A percentile compares a stretch with the other conserved stretches of the same genome.
Evolutionary conservation across 2,113 vertebrate species (phyloP).

Genomic region (Diadophis punctatus): DNA sequence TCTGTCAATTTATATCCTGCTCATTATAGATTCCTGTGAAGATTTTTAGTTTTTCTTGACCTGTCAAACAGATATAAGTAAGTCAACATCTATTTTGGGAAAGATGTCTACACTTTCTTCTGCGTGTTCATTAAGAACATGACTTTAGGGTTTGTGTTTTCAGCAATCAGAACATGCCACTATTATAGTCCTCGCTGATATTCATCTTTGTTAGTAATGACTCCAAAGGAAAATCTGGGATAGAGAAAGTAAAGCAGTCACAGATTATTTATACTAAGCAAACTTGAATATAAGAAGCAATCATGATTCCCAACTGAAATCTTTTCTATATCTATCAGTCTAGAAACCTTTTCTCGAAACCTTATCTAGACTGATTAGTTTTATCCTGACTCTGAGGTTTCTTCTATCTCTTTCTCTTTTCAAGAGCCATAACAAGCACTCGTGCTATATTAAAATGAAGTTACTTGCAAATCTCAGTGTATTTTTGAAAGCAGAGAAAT

Average conservation of each 20-base stretch:
- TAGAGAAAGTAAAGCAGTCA: neutral
- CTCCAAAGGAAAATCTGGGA: neutral
- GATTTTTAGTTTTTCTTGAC: neutral
- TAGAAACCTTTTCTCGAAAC: too few relatives aligned
- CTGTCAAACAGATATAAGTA: neutral
- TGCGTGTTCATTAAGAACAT: neutral
- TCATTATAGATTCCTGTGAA: neutral
- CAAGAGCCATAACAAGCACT: neutral
- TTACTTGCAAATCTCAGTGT: neutral
- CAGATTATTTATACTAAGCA: neutral
- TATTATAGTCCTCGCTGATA: neutral
- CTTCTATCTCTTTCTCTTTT: neutral
- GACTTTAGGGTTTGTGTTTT: neutral
- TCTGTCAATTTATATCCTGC: neutral
- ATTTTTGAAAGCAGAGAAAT: neutral
- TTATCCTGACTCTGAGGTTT: neutral
- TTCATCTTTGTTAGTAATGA: neutral
- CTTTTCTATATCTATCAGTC: too few relatives aligned
- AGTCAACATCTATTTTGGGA: neutral
- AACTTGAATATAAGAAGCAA: neutral
- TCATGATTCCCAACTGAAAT: too few relatives aligned
- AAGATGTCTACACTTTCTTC: neutral
- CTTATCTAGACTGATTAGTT: neutral
- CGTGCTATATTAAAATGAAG: constrained; percentile 17
- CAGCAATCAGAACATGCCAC: neutral